Base-by-base conservation (phyloP, 2,888 invertebrate genomes). In the Dusona sp. region DNA sequence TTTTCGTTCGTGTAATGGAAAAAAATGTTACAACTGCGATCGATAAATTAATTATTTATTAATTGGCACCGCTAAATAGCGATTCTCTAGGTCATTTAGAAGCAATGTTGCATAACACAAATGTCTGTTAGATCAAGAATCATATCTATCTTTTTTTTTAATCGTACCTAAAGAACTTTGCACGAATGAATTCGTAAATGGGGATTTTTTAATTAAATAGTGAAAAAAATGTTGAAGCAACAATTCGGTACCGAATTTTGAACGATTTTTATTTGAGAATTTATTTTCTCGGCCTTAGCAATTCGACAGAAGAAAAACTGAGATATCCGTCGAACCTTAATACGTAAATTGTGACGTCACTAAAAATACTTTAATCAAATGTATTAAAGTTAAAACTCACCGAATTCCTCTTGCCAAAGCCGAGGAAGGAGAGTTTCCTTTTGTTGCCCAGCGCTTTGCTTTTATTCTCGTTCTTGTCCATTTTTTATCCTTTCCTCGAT, bases 361-460 rank as follows among this genome's bases (percentile, higher is more conserved):
- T 25, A 8, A 16, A 45, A 61, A 19, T 29, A 16, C 16, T 8
- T 48, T 13, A 25, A 48, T 29, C n/a, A 1, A 72, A 33, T 1
- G 45, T 64, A 64, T 25, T 1, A 0, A 48, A 65, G 64, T 7
- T 2, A 16, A 80, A 36, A 91, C 93, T 93, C 86, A 94, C 94
- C 90, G 95, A 95, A 94, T 92, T 94, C 95, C 95, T 95, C 92
- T 96, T 95, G 86, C 95, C 95, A 92, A 97, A 97, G 90, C 97
- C 97, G 88, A 97, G 95, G 94, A 97, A 97, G 75, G 97, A 97
- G 81, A 97, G 95, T 93, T 97, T 97, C 94, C 96, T 96, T 92
- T 96, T 95, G 92, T 96, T 96, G 90, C 95, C 89, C 80, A 86
- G 77, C 36, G 88, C 78, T 64, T 88, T 88, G 45, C 89, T 88